A percentile compares a stretch with the other conserved stretches of the same genome.
Conservation (phyloP, 2,113 vertebrate species). For the Phaethon lepturus region DNA sequence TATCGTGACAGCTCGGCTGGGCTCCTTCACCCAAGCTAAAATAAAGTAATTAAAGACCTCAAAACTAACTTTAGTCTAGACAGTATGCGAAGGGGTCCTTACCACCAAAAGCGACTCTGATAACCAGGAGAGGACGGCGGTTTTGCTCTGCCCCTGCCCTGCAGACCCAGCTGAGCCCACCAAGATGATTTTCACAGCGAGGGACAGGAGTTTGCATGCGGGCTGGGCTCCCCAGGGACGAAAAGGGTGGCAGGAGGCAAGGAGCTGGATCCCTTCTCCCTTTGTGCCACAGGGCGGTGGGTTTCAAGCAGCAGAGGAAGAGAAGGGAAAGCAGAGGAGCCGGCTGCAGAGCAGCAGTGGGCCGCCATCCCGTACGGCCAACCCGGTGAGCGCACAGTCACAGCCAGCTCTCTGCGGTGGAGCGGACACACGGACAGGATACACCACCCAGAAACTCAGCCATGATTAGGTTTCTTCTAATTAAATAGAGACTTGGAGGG, state of each 20-base stretch:
- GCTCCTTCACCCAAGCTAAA: not conserved
- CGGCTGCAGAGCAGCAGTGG: not conserved
- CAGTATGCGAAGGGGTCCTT: fast-evolving
- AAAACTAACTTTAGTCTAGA: not conserved
- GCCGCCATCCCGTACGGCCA: not conserved
- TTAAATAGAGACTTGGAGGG: not conserved
- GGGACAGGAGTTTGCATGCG: fast-evolving
- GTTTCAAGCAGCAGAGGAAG: not conserved
- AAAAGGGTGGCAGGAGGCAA: not conserved
- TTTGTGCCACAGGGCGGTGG: not conserved
- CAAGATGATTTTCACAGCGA: fast-evolving
- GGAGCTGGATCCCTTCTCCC: not conserved
- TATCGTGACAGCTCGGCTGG: fast-evolving
- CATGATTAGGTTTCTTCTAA: not conserved
- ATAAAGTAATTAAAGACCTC: not conserved
- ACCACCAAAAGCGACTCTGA: not conserved
- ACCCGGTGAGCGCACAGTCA: fast-evolving
- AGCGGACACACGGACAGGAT: not conserved
- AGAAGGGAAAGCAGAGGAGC: not conserved
- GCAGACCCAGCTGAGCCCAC: not conserved
- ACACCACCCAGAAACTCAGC: not conserved
- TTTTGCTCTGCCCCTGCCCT: not conserved
- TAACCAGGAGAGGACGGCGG: fast-evolving
- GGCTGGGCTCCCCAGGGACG: not conserved
- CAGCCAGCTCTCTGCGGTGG: not conserved